Conservation (phyloP, 2,113 vertebrate species). For the Onychostoma macrolepis region DNA sequence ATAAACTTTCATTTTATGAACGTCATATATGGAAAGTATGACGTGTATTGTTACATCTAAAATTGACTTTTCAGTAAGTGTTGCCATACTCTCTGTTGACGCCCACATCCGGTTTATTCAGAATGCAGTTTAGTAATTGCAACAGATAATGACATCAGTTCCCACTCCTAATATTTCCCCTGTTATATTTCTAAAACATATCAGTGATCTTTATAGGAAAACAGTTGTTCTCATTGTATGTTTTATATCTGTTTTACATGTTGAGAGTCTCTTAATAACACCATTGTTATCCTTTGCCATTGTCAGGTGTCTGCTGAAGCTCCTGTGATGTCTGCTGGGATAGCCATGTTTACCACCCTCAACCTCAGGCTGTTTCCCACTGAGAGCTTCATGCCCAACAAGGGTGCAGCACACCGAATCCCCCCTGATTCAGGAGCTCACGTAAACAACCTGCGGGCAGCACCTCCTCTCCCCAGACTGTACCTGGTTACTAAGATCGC, state of each 20-base stretch:
- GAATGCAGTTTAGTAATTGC: not conserved
- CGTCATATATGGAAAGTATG: not conserved
- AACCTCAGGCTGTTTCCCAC: conserved; percentile 88
- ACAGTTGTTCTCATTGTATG: not conserved
- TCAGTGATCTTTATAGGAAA: not conserved
- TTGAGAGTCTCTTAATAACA: not conserved
- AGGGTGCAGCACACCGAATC: conserved; percentile 88
- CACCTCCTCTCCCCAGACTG: conserved; percentile 61
- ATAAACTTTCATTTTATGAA: not conserved
- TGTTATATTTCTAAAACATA: not conserved
- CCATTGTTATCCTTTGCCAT: not conserved
- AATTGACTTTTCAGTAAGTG: not conserved
- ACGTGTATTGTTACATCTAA: not conserved
- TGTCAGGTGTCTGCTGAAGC: conserved; percentile 61
- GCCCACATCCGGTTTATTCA: not conserved
- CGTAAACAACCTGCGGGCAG: conserved; percentile 76
- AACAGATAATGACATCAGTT: not conserved
- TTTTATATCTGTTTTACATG: not conserved
- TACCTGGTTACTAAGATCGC: conserved; percentile 40
- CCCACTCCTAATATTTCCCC: not conserved
- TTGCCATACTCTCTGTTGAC: not conserved
- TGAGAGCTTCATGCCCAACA: conserved; percentile 87
- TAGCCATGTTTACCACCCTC: conserved; percentile 93
- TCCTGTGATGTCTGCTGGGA: conserved; percentile 80
- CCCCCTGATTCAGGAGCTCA: conserved; percentile 75